A percentile compares a stretch with the other conserved stretches of the same genome.
phyloP scores from a whole-genome alignment of 2,113 vertebrate genomes.

The Mormoops blainvillei region DNA sequence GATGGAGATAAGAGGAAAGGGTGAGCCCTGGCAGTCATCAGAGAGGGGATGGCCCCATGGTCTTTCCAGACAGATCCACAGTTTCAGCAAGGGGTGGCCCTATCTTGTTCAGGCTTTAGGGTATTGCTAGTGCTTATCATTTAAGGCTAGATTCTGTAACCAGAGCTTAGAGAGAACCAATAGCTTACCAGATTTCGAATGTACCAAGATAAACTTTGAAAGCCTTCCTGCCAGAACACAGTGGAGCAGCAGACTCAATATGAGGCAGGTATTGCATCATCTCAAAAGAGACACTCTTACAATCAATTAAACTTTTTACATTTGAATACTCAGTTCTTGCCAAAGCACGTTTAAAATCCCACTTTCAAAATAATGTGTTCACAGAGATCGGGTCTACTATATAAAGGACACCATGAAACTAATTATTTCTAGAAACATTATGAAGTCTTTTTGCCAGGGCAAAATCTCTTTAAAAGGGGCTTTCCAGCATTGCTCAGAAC shows the following conservation, averaged over 20 bases:
- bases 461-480: slow-evolving; percentile 47
- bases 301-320: slow-evolving; percentile 43
- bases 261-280: slow-evolving; percentile 27
- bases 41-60: background rate
- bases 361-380: slow-evolving; percentile 35
- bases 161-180: background rate
- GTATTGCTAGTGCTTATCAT: background rate
- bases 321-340: slow-evolving; percentile 44
- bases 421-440: slow-evolving; percentile 39
- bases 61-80: background rate
- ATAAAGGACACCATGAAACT: slow-evolving; percentile 32
- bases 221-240: background rate
- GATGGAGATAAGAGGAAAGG: background rate
- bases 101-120: background rate
- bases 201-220: slow-evolving; percentile 33
- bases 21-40: background rate
- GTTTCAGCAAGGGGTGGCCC: background rate
- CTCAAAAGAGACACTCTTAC: slow-evolving; percentile 30
- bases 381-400: slow-evolving; percentile 19
- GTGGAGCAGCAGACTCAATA: background rate
- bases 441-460: background rate
- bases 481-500: slow-evolving; percentile 61
- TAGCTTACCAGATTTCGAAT: background rate
- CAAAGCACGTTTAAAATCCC: slow-evolving; percentile 26
- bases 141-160: background rate